These are phyloP conservation scores for Sebastiscus tertius DNA, from an alignment of 2,797 vertebrate species.

Conservation along the genomic window DNA sequence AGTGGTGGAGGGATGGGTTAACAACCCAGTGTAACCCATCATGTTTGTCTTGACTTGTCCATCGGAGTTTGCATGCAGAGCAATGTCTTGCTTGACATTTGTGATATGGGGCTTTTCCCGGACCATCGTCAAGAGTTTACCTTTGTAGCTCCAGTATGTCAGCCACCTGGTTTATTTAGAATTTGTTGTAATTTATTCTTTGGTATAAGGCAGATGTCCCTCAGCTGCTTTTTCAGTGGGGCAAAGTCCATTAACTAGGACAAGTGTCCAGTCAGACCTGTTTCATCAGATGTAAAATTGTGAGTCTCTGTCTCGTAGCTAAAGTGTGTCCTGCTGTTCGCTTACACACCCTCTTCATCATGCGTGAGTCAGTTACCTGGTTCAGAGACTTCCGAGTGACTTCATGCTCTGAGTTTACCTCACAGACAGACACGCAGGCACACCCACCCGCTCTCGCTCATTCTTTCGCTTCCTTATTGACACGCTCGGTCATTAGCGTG, in stretches of 20 bases:
- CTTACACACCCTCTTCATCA: slow-evolving; percentile 20
- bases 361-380: neutral
- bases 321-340: neutral
- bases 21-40: neutral
- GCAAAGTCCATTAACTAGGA: neutral
- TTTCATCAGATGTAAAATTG: neutral
- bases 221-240: neutral
- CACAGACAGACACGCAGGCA: neutral
- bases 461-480: slow-evolving; percentile 47
- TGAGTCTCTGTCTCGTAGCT: neutral
- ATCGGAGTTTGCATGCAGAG: slow-evolving; percentile 47
- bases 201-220: neutral
- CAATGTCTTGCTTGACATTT: neutral
- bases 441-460: neutral
- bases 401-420: slow-evolving; percentile 28
- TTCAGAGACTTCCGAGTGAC: slow-evolving; percentile 19
- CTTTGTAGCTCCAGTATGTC: neutral
- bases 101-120: neutral
- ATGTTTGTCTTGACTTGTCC: slow-evolving; percentile 28
- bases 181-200: neutral
- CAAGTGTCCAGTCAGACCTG: neutral
- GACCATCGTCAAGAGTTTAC: neutral
- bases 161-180: neutral
- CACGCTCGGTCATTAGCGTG: neutral
- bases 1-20: too few relatives aligned